Conservation (phyloP, 2,888 invertebrate species). For the Atherix ibis region DNA sequence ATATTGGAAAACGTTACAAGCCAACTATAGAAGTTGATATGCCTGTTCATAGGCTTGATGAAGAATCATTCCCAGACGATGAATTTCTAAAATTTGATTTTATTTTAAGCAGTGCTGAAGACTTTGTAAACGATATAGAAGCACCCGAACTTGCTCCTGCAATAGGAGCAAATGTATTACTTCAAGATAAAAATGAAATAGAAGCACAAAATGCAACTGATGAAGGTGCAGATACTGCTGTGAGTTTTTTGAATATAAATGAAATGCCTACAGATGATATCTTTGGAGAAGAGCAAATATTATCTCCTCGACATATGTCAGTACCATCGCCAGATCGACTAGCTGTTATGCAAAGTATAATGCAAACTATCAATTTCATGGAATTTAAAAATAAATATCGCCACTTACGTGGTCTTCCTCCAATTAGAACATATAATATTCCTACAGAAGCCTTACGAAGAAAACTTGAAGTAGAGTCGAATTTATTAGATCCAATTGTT, state of each 20-base stretch:
- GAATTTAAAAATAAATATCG: constrained; percentile 1
- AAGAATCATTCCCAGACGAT: constrained; percentile 3
- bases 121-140: constrained; percentile 1
- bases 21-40: constrained; percentile 3
- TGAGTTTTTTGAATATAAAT: neutral
- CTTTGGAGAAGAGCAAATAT: constrained; percentile 2
- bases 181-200: neutral
- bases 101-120: constrained; percentile 1
- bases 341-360: constrained; percentile 1
- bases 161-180: neutral
- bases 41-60: neutral
- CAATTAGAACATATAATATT: neutral
- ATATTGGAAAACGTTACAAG: neutral
- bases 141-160: constrained; percentile 1
- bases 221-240: neutral
- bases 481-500: constrained; percentile 1
- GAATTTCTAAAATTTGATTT: constrained; percentile 1
- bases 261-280: constrained; percentile 3
- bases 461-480: neutral
- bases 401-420: neutral
- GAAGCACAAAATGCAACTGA: neutral
- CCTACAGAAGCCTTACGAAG: neutral
- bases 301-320: neutral
- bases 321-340: neutral
- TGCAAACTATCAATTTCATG: neutral